Base-by-base conservation (phyloP, 2,113 vertebrate genomes). In the Sceloporus tristichus region DNA sequence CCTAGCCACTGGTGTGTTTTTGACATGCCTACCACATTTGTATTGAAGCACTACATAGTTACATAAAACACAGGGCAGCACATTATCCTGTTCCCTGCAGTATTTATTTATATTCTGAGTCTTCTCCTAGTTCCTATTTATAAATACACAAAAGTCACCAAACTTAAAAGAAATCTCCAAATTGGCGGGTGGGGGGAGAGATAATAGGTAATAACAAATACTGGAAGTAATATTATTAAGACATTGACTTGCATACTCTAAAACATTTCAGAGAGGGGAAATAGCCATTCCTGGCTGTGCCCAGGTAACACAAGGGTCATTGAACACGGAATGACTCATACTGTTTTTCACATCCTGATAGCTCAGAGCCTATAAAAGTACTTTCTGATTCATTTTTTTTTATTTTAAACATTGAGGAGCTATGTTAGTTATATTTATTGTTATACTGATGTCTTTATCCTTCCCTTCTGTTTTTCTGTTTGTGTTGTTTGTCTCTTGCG, bases 311-410 rank as follows among this genome's bases (percentile, higher is more conserved):
- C 6, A 42, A 53, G 56, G 66, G 38, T 85, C 76, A 79, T 18
- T 38, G 66, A 84, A 48, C 29, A 66, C 27, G 25, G 68, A 54
- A 10, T 85, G 68, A 82, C 40, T 89, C 84, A 56, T 80, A 59
- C 54, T 82, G 23, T 89, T 85, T 40, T 74, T 40, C n/a, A 40
- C 79, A 68, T 38, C 42, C 62, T 76, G 70, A n/a, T 62, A 86
- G 18, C 27, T 23, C 75, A 68, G 27, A 71, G n/a, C 71, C 8
- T 59, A 53, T 65, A 11, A 68, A 68, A 13, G 25, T 70, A 38
- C 13, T 1, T 3, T 62, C 59, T 62, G 59, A 62, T 62, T 62
- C 59, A 62, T 62, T 14, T 62, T 62, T 62, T 18, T 62, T 18
- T 62, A 14, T 62, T 62, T 62, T 62, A 62, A 62, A 62, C 59